phyloP scores from a whole-genome alignment of 1,140 invertebrate species.

The Orius insidiosus region DNA sequence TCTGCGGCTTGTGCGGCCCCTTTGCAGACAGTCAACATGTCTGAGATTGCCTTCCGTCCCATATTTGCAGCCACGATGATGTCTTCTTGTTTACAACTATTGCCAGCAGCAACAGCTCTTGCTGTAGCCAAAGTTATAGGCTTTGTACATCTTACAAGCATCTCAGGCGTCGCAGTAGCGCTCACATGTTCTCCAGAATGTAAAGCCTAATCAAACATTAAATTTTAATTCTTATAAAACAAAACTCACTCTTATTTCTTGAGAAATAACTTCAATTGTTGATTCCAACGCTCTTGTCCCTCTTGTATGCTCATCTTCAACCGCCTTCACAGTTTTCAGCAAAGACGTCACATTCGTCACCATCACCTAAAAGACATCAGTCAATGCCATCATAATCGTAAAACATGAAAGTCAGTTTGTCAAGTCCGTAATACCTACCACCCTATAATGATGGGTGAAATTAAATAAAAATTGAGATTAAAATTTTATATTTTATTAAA shows the following conservation, averaged over 20 bases:
- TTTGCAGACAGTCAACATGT: constrained; percentile 80
- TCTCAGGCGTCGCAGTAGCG: constrained; percentile 64
- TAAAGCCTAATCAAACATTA: constrained; percentile 40
- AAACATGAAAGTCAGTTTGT: constrained; percentile 2
- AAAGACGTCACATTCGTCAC: constrained; percentile 96
- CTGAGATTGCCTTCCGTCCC: constrained; percentile 84
- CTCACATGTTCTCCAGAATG: constrained; percentile 49
- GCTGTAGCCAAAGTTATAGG: constrained; percentile 89
- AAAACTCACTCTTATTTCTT: constrained; percentile 72
- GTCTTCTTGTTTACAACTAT: constrained; percentile 87
- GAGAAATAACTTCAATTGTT: constrained; percentile 92
- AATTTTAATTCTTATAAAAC: background rate
- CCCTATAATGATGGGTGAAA: constrained; percentile 1
- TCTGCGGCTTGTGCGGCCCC: constrained; percentile 70
- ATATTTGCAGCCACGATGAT: constrained; percentile 95
- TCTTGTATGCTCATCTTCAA: constrained; percentile 95
- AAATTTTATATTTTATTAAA: background rate
- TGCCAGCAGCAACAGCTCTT: constrained; percentile 85
- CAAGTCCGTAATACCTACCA: background rate
- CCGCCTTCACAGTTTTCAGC: constrained; percentile 95
- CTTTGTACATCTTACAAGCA: constrained; percentile 82
- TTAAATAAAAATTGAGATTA: background rate
- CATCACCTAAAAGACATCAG: constrained; percentile 82
- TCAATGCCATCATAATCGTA: background rate
- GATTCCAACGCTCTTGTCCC: constrained; percentile 96